Evolutionary conservation across 2,113 vertebrate genomes (phyloP).

Genomic region (Patagioenas fasciata): DNA sequence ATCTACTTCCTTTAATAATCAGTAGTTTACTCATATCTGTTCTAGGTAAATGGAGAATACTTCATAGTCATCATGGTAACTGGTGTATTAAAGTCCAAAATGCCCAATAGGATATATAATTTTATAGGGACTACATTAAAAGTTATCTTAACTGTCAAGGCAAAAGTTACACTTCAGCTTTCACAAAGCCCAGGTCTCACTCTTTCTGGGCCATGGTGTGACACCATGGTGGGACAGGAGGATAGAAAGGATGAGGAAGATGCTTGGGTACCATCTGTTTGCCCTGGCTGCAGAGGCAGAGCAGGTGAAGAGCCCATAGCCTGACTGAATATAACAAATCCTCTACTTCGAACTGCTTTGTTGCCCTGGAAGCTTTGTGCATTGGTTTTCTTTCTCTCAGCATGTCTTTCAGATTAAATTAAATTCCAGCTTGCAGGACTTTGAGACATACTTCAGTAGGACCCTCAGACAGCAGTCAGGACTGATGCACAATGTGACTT

Average conservation of each 20-base stretch:
- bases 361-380: accelerated
- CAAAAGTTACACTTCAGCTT: background rate
- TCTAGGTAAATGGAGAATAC: background rate
- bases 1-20: background rate
- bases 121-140: background rate
- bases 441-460: accelerated
- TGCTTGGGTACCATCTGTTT: no score
- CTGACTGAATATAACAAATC: accelerated
- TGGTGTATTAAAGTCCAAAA: background rate
- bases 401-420: background rate
- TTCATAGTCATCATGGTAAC: background rate
- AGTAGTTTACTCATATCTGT: accelerated
- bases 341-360: accelerated
- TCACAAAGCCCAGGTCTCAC: background rate
- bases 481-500: background rate
- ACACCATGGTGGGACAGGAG: background rate
- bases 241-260: no score
- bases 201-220: accelerated
- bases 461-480: accelerated
- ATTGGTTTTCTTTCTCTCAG: background rate
- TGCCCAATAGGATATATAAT: background rate
- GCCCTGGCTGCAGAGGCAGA: background rate
- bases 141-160: accelerated
- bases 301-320: background rate
- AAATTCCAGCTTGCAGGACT: background rate